Evolutionary conservation across 2,888 invertebrate genomes (phyloP).

Genomic region (Hypomecis atomaria): DNA sequence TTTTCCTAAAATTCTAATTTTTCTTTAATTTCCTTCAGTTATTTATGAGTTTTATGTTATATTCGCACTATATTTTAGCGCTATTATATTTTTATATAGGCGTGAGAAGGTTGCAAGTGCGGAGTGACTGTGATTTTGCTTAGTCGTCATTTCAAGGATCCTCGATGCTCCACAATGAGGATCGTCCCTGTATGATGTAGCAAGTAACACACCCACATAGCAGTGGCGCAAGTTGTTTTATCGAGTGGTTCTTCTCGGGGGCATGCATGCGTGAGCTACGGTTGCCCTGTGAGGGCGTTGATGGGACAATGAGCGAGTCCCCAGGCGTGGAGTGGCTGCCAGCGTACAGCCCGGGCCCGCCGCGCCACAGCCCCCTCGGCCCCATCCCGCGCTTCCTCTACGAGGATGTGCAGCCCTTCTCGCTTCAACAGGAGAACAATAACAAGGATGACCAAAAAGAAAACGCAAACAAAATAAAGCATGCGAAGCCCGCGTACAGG

Average conservation of each 20-base stretch:
- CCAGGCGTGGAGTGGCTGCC: conserved; percentile 84
- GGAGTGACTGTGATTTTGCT: conserved; percentile 62
- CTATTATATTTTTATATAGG: conserved; percentile 56
- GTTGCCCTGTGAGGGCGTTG: conserved; percentile 45
- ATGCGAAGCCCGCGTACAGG: conserved; percentile 86
- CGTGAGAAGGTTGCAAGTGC: conserved; percentile 48
- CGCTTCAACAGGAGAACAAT: conserved; percentile 75
- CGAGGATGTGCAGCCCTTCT: conserved; percentile 77
- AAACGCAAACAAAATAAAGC: conserved; percentile 78
- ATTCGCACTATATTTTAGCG: conserved; percentile 54
- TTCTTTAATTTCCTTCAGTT: conserved; percentile 76
- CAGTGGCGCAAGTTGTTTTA: conserved; percentile 47
- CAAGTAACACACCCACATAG: conserved; percentile 68
- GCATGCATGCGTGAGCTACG: conserved; percentile 31
- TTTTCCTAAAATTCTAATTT: conserved; percentile 73
- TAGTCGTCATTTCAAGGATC: conserved; percentile 78
- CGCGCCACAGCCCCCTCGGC: conserved; percentile 80
- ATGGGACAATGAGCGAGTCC: conserved; percentile 81
- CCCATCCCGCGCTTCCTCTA: conserved; percentile 79
- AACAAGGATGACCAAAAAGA: conserved; percentile 79
- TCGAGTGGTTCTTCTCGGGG: conserved; percentile 61
- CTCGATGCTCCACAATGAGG: conserved; percentile 77
- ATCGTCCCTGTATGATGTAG: conserved; percentile 77
- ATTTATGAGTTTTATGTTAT: conserved; percentile 62
- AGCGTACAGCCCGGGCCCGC: conserved; percentile 80